Base-by-base conservation (phyloP, 2,113 vertebrate species). In the Copsychus sechellarum region DNA sequence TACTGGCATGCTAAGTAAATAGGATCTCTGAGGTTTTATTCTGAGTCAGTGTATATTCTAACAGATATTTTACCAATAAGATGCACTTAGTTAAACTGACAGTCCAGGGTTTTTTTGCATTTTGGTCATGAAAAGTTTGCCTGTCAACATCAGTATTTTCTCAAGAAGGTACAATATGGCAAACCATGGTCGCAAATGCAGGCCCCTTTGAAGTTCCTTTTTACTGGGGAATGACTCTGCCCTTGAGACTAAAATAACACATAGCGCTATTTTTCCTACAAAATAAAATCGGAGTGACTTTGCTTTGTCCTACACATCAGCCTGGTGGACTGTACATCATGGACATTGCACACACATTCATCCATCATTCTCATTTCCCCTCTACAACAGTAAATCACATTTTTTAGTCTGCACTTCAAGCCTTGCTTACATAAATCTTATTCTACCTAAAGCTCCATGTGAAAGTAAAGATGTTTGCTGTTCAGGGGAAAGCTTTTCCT, bases 241-340 rank as follows among this genome's bases (percentile, higher is more conserved):
- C 61, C 8, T n/a, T 86, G 23, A 81, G n/a, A 83, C 34, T 70
- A 40, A 95, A 76, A 81, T 47, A 81, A 61, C 42, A 60, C 23
- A 60, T 13, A 81, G 7, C 22, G 28, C 5, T 69, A 48, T 60
- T 58, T 66, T 58, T 64, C 34, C 20, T 66, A 57, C 21, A 71
- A 86, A 92, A 81, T 47, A 82, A 77, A 86, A 91, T 67, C 16
- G 0, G 1, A 71, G 16, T 72, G 73, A 77, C 78, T 93, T 93
- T 92, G 20, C 5, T 92, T 84, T 92, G 73, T 72, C 72, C 60
- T 93, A 71, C 34, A 54, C 31, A 33, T 58, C 57, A 89, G 38
- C 58, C 20, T 42, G 65, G 31, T 54, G 66, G 65, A 88, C 45
- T 82, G 23, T 38, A 76, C 28, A 54, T 34, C 31, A 65, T 9